Conservation (phyloP, 1,140 invertebrate genomes). For the Euborellia annulipes region DNA sequence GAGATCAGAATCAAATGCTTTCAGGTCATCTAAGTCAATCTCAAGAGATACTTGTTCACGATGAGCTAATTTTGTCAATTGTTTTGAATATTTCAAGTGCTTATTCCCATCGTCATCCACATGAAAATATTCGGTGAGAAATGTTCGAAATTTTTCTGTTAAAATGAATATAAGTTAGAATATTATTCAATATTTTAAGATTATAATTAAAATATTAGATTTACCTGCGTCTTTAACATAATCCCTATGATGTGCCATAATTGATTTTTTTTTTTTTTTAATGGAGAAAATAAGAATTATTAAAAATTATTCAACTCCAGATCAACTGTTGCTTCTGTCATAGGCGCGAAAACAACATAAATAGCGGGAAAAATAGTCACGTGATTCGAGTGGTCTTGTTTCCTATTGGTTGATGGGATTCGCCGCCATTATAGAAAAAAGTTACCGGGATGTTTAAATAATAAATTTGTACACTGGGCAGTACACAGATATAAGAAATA, state of each 20-base stretch:
- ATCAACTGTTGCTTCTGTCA: no score
- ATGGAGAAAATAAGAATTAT: no score
- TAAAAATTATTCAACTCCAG: no score
- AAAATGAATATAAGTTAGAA: conserved; percentile 3
- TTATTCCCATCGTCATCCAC: conserved; percentile 56
- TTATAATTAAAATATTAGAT: conserved; percentile 3
- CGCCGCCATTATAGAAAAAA: no score
- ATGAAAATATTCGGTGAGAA: conserved; percentile 64
- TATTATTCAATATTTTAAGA: conserved; percentile 1
- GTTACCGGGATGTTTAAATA: no score
- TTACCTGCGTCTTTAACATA: conserved; percentile 38
- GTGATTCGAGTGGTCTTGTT: no score
- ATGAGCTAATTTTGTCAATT: conserved; percentile 75
- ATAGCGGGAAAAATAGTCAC: no score
- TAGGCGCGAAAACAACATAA: no score
- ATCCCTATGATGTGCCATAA: conserved; percentile 23
- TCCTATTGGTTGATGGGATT: no score
- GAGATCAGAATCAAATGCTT: conserved; percentile 68
- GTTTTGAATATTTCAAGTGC: conserved; percentile 69
- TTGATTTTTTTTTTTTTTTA: no score
- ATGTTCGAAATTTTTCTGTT: conserved; percentile 64
- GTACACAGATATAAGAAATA: no score
- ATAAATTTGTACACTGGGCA: no score
- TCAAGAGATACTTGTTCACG: conserved; percentile 69
- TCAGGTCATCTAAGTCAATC: conserved; percentile 83